Percentiles rank a stretch among this genome's conserved stretches.
phyloP scores from a whole-genome alignment of 2,888 invertebrate species.

The Serrognathus titanus region DNA sequence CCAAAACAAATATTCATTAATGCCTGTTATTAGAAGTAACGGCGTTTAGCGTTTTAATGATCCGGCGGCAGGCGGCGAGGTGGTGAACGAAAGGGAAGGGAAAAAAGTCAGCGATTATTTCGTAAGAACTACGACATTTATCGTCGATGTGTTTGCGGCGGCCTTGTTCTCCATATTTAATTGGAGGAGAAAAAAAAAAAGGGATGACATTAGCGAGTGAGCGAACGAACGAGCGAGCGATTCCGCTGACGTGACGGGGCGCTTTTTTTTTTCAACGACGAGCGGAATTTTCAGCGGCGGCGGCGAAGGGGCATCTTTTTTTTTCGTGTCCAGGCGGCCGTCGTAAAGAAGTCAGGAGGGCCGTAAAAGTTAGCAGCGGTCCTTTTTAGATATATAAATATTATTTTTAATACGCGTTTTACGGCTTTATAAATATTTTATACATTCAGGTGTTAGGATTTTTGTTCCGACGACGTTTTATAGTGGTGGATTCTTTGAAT shows the following conservation, averaged over 20 bases:
- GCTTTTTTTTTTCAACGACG: background rate
- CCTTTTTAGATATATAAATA: conserved; percentile 51
- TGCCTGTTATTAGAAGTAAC: too few species aligned
- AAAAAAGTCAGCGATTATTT: too few species aligned
- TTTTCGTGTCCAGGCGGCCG: conserved; percentile 3
- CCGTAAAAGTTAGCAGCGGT: conserved; percentile 47
- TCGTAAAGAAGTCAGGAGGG: conserved; percentile 48
- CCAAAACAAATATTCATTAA: too few species aligned
- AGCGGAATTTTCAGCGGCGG: background rate
- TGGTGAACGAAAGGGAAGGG: too few species aligned
- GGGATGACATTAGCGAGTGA: too few species aligned
- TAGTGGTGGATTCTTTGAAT: conserved; percentile 33
- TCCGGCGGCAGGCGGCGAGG: background rate
- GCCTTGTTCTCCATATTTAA: too few species aligned
- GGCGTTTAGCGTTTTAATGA: background rate
- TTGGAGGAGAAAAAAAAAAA: too few species aligned
- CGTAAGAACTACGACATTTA: too few species aligned
- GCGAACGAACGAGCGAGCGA: too few species aligned
- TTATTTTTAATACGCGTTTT: conserved; percentile 52
- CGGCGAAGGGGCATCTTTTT: background rate
- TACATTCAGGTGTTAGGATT: conserved; percentile 51
- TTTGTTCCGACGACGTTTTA: conserved; percentile 39
- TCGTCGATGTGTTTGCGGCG: too few species aligned
- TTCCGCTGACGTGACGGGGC: too few species aligned
- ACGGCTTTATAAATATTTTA: conserved; percentile 52